A percentile compares a stretch with the other conserved stretches of the same genome.
Conservation (phyloP, 2,797 vertebrate species). For the Botia almorhae region DNA sequence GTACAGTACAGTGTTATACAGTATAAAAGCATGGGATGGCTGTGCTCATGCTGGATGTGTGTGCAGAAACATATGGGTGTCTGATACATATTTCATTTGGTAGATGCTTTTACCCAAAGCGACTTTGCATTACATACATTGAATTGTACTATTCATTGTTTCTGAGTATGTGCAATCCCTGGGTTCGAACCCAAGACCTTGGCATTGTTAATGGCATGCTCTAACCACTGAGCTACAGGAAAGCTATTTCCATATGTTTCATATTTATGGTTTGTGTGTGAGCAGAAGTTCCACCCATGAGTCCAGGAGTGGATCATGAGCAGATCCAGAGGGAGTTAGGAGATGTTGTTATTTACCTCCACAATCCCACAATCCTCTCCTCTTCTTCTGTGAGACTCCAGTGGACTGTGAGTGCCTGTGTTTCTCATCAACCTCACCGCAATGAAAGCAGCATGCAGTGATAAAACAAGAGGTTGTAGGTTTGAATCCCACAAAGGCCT, state of each 20-base stretch:
- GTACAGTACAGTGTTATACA: too few relatives aligned
- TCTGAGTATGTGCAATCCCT: too few relatives aligned
- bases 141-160: too few relatives aligned
- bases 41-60: neutral
- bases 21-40: too few relatives aligned
- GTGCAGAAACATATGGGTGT: slow-evolving; percentile 25
- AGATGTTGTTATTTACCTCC: slow-evolving; percentile 92
- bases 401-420: slow-evolving; percentile 88
- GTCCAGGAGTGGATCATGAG: slow-evolving; percentile 95
- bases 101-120: too few relatives aligned
- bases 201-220: too few relatives aligned
- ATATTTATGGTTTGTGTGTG: slow-evolving; percentile 42
- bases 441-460: too few relatives aligned
- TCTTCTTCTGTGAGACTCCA: slow-evolving; percentile 96
- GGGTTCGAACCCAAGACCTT: too few relatives aligned
- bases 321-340: slow-evolving; percentile 95
- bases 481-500: too few relatives aligned
- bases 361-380: slow-evolving; percentile 96
- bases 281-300: slow-evolving; percentile 95
- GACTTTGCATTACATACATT: too few relatives aligned
- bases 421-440: neutral
- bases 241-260: neutral
- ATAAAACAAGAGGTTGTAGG: neutral
- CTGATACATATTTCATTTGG: too few relatives aligned
- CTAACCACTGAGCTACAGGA: too few relatives aligned